These are phyloP conservation scores for Balearica regulorum DNA, from an alignment of 2,797 vertebrate species.

Conservation along the genomic window DNA sequence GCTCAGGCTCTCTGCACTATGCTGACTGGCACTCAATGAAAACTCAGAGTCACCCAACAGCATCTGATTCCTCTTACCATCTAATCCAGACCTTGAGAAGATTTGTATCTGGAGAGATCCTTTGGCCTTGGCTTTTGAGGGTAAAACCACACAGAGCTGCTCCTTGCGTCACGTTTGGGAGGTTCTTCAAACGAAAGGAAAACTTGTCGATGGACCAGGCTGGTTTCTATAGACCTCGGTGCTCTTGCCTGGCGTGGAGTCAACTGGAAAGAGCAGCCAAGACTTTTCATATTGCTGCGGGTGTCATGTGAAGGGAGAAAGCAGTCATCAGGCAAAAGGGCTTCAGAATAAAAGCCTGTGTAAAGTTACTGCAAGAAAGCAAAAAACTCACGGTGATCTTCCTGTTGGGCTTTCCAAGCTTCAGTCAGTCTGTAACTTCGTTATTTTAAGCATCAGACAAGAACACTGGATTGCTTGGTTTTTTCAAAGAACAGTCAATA, in stretches of 20 bases:
- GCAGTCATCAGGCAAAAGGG: not conserved
- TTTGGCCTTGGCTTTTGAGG: not conserved
- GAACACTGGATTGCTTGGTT: not conserved
- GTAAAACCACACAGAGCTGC: not conserved
- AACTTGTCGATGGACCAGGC: not conserved
- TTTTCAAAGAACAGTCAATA: not conserved
- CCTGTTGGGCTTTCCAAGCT: not conserved
- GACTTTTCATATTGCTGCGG: not conserved
- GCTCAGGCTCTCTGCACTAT: not conserved
- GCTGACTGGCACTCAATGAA: not conserved
- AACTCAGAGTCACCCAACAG: not conserved
- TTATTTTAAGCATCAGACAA: not conserved
- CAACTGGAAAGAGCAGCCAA: not conserved
- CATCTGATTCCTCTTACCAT: not conserved
- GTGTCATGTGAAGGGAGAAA: not conserved
- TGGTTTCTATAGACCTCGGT: not conserved
- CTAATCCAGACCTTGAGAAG: not conserved
- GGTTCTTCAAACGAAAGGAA: not conserved
- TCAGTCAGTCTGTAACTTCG: not conserved
- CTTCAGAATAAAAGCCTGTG: constrained; percentile 21
- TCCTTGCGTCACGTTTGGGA: not conserved
- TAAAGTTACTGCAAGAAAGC: not conserved
- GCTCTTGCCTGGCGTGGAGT: not conserved
- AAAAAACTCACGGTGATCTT: not conserved
- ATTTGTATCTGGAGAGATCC: not conserved